phyloP scores from a whole-genome alignment of 2,888 invertebrate species.

The Epirrita christyi region DNA sequence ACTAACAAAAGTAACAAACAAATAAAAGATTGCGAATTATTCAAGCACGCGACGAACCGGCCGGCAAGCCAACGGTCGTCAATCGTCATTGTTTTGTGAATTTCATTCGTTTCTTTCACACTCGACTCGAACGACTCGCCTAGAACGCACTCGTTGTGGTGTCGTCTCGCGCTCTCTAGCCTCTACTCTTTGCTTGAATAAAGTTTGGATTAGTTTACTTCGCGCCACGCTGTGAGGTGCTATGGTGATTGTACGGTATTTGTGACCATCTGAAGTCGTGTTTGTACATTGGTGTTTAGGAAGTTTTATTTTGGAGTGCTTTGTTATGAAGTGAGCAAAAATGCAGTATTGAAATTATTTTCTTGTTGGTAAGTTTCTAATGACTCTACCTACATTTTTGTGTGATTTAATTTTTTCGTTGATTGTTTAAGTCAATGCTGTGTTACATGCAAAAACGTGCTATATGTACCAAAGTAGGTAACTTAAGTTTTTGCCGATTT shows the following conservation, averaged over 20 bases:
- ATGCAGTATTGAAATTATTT: background rate
- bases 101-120: too few species aligned
- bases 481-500: too few species aligned
- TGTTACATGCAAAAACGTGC: too few species aligned
- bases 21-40: too few species aligned
- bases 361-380: background rate
- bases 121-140: conserved; percentile 4
- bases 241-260: background rate
- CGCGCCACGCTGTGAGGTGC: background rate
- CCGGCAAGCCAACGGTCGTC: background rate
- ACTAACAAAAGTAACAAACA: too few species aligned
- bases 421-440: too few species aligned
- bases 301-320: background rate
- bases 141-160: background rate
- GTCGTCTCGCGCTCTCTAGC: background rate
- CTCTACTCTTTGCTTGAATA: too few species aligned
- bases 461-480: too few species aligned
- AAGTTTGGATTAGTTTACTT: background rate
- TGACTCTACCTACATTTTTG: too few species aligned
- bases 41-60: background rate
- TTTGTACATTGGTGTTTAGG: background rate
- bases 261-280: too few species aligned
- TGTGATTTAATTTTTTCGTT: too few species aligned
- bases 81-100: background rate
- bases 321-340: background rate